Evolutionary conservation across 1,140 invertebrate genomes (phyloP).

Genomic region (Trichonephila inaurata): DNA sequence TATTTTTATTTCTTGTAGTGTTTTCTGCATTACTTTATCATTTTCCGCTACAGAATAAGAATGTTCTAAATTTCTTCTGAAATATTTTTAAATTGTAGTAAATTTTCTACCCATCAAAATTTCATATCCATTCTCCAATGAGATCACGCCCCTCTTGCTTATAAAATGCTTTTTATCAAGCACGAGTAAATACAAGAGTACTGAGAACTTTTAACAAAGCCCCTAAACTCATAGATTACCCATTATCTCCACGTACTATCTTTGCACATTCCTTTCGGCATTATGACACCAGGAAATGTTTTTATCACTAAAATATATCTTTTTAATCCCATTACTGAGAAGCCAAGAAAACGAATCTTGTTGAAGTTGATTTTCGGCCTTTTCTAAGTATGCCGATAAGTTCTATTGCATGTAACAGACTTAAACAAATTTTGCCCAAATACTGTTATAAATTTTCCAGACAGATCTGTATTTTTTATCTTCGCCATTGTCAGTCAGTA

Average conservation of each 20-base stretch:
- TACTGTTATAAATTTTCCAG: background rate
- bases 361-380: background rate
- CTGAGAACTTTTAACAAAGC: background rate
- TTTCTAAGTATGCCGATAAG: no score
- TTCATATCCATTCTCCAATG: no score
- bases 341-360: background rate
- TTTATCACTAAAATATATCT: background rate
- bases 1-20: no score
- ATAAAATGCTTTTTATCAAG: no score
- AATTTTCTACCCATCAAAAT: no score
- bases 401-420: background rate
- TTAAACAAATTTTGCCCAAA: background rate
- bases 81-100: no score
- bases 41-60: no score
- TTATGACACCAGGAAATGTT: background rate
- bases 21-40: no score
- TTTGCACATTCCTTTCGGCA: background rate
- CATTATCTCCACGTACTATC: background rate
- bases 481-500: background rate
- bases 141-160: no score
- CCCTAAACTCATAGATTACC: background rate
- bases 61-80: no score
- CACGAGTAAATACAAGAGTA: background rate
- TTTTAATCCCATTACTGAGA: background rate
- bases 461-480: background rate